These are phyloP conservation scores for Stichodactyla helianthus DNA, from an alignment of 64 coral and sea anemone species.

Conservation along the genomic window DNA sequence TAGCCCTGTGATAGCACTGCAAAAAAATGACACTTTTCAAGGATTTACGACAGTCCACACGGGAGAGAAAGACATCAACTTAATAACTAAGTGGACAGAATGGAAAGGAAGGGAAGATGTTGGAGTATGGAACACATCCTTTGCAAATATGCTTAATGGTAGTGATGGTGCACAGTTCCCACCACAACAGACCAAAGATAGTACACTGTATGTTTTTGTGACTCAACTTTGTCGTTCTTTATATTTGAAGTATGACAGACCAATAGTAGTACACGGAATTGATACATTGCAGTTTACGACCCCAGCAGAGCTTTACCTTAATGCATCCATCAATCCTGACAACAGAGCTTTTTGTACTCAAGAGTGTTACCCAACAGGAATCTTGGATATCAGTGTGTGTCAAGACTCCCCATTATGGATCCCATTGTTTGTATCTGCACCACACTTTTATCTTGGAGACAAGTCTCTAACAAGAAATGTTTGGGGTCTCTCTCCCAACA, in stretches of 20 bases:
- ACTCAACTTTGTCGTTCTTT: conserved; percentile 84
- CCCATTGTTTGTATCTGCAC: conserved; percentile 86
- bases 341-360: conserved; percentile 78
- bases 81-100: conserved; percentile 42
- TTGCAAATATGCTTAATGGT: conserved; percentile 95
- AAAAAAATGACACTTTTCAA: conserved; percentile 71
- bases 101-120: conserved; percentile 68
- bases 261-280: conserved; percentile 51
- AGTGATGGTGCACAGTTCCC: conserved; percentile 88
- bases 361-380: conserved; percentile 83
- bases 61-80: conserved; percentile 60
- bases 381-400: conserved; percentile 83
- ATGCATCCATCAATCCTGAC: conserved; percentile 57
- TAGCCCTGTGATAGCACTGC: conserved; percentile 60
- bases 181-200: conserved; percentile 44
- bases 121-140: conserved; percentile 64
- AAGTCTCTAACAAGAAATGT: conserved; percentile 37
- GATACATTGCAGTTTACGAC: conserved; percentile 54
- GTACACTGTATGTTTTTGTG: conserved; percentile 83
- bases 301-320: conserved; percentile 61
- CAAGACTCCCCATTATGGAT: conserved; percentile 56
- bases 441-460: conserved; percentile 90
- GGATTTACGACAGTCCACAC: conserved; percentile 59
- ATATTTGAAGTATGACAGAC: conserved; percentile 48
- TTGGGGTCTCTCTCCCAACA: conserved; percentile 61